Base-by-base conservation (phyloP, 2,113 vertebrate genomes). In the Phalacrocorax pelagicus region DNA sequence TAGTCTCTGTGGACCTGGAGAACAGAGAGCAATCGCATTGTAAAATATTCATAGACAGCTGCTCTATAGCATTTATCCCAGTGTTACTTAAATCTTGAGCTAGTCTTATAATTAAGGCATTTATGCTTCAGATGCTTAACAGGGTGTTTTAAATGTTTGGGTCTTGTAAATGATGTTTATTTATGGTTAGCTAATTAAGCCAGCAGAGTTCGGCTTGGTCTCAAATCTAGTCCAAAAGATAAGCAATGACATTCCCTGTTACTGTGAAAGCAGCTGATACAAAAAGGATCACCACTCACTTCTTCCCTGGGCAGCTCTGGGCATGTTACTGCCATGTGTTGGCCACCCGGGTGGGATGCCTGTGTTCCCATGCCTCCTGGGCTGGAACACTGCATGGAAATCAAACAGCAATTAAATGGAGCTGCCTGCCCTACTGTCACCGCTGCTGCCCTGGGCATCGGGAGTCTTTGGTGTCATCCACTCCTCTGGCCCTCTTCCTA, bases 101-200 rank as follows among this genome's bases (percentile, higher is more conserved):
- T 97, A 92, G 82, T 95, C 94, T 95, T 95, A 96, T 98, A 98
- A 98, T 97, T 97, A 97, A 97, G 97, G 86, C 96, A 95, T 97
- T 97, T 96, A 96, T 92, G 96, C 97, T 97, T 97, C 92, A 86
- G 94, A 96, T 96, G 95, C 94, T 97, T 96, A 97, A 97, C 94
- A 97, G 97, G 96, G 85, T 97, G 95, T 95, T 97, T 97, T 95
- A 96, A 97, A 94, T 90, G 93, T 96, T 96, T 97, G 92, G 95
- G 95, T 94, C 97, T 98, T 93, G 97, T 97, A 97, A 96, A 96
- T 95, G 79, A 61, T 97, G 97, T 97, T 97, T 98, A 97, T 97
- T 97, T 97, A 97, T 87, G 89, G 95, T 88, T 87, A 88, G 88
- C 87, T 97, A 96, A 97, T 98, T 96, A 94, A 96, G 88, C 42